Evolutionary conservation across 2,113 vertebrate genomes (phyloP), one percentile per base, ranked within the genome.

Genomic region (Chloebia gouldiae): DNA sequence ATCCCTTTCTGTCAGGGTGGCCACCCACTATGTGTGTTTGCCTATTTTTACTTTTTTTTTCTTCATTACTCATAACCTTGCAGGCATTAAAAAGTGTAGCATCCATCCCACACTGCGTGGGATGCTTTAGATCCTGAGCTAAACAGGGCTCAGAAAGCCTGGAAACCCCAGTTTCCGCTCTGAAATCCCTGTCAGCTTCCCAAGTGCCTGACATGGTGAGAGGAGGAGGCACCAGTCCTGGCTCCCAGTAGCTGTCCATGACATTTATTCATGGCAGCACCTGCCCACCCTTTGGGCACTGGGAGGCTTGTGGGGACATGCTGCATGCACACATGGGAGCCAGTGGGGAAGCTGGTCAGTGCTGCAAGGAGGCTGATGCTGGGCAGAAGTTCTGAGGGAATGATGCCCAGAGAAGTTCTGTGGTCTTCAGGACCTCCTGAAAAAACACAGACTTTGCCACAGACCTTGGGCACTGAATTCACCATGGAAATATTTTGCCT

Each of bases 121-220:
- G 37, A 7, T 50, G 18, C 8, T 56, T 56, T 33, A 13, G 16
- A 24, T 77, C 68, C 64, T 47, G 71, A 54, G 9, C 37, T n/a
- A 45, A 80, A 44, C 6, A 13, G 1, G 9, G 15, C 57, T 86
- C 25, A 56, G n/a, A 3, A 19, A 21, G 15, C 23, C 0, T 0
- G 27, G 35, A 2, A 11, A 18, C 13, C 11, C 11, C 31, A 19
- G 20, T 10, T 16, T 27, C 39, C 0, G 0, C 6, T 57, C 39
- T 50, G 64, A 86, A 81, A 80, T 28, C 31, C 21, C 10, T 23
- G 6, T 15, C 71, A 66, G 14, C 53, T 73, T 82, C 60, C 66
- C 66, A 30, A 7, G n/a, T 18, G 39, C 47, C 61, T 72, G 79
- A 10, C 2, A 0, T 13, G 61, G 30, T 1, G 1, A 64, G 21